Conservation (phyloP, 2,113 vertebrate species). For the Suricata suricatta region DNA sequence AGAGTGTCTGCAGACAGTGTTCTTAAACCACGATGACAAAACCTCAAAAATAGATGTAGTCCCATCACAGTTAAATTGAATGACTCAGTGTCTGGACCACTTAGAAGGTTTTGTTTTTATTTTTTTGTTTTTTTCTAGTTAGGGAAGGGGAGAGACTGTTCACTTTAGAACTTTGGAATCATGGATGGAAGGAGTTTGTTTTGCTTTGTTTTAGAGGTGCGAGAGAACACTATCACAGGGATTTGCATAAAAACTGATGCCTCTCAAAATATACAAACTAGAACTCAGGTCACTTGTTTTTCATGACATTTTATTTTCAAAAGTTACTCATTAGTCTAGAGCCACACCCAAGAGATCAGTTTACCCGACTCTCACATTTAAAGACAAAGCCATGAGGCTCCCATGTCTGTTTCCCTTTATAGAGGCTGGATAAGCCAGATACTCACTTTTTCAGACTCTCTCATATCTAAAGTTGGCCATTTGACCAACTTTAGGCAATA, state of each 20-base stretch:
- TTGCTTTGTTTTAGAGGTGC: constrained; percentile 14
- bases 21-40: constrained; percentile 65
- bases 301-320: constrained; percentile 24
- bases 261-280: neutral
- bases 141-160: constrained; percentile 32
- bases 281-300: constrained; percentile 11
- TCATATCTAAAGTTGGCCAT: neutral
- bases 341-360: neutral
- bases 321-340: neutral
- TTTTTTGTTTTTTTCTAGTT: neutral
- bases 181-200: constrained; percentile 16
- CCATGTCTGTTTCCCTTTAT: neutral
- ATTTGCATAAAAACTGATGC: constrained; percentile 18
- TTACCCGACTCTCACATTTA: neutral
- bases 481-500: neutral
- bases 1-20: constrained; percentile 62
- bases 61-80: constrained; percentile 69
- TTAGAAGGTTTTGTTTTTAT: neutral
- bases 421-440: neutral
- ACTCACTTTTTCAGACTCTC: neutral
- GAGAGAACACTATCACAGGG: neutral
- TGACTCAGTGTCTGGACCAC: constrained; percentile 77
- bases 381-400: neutral
- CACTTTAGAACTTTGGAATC: constrained; percentile 34
- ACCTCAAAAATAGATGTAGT: constrained; percentile 74